A percentile compares a stretch with the other conserved stretches of the same genome.
phyloP scores from a whole-genome alignment of 2,797 vertebrate genomes.

The Poecilia velifera region DNA sequence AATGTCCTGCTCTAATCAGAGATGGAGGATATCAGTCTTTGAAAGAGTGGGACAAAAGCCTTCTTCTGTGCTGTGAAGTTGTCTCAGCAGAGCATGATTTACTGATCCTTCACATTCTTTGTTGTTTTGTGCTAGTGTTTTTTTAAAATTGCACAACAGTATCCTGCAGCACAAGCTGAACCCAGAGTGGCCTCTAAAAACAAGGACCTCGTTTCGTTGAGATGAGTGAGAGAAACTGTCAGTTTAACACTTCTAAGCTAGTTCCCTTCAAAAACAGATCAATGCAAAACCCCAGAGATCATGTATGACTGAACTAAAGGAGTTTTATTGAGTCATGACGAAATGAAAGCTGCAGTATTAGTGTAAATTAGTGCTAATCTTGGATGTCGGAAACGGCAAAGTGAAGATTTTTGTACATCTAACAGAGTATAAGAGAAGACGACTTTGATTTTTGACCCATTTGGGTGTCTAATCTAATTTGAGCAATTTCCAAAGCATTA shows the following conservation, averaged over 20 bases:
- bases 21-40: conserved; percentile 22
- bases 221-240: not conserved
- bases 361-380: conserved; percentile 6
- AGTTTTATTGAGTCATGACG: conserved; percentile 2
- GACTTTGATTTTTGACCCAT: not conserved
- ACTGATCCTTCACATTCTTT: conserved; percentile 3
- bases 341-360: not conserved
- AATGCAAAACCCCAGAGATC: not conserved
- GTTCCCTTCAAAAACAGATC: conserved; percentile 3
- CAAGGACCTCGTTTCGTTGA: not conserved
- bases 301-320: conserved; percentile 5
- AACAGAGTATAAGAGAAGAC: not conserved
- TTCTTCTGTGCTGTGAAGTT: conserved; percentile 21
- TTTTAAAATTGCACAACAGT: conserved; percentile 27
- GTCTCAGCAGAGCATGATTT: conserved; percentile 35
- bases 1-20: conserved; percentile 36
- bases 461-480: not conserved
- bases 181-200: not conserved
- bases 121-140: conserved; percentile 16
- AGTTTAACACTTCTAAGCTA: not conserved
- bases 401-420: not conserved
- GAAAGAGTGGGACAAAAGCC: conserved; percentile 28
- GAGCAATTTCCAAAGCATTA: not conserved
- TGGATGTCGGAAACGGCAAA: conserved; percentile 1
- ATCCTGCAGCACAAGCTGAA: conserved; percentile 20